phyloP scores from a whole-genome alignment of 2,797 vertebrate species.

The Aldrovandia affinis region DNA sequence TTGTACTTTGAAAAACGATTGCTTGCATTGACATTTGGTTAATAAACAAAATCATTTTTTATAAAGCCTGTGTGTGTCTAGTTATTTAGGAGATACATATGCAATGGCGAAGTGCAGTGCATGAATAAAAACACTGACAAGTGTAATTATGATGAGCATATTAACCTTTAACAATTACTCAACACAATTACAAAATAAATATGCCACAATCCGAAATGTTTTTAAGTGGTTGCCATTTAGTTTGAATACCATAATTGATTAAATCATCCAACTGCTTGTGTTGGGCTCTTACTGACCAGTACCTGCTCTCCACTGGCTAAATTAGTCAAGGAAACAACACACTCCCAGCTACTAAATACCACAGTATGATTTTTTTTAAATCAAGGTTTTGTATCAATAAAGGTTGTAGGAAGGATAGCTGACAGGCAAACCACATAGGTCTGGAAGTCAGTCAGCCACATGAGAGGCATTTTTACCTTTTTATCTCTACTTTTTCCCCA shows the following conservation, averaged over 20 bases:
- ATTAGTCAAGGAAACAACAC: not conserved
- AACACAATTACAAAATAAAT: not conserved
- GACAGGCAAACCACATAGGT: too few relatives aligned
- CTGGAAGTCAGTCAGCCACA: too few relatives aligned
- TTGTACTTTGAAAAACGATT: not conserved
- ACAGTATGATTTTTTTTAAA: not conserved
- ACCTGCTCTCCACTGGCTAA: too few relatives aligned
- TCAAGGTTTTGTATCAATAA: too few relatives aligned
- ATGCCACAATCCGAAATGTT: not conserved
- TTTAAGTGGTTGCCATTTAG: too few relatives aligned
- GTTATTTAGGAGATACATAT: not conserved
- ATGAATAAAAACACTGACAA: not conserved
- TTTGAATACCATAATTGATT: too few relatives aligned
- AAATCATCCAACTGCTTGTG: too few relatives aligned
- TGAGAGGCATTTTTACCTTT: too few relatives aligned
- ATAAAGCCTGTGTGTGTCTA: not conserved
- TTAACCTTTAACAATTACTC: not conserved
- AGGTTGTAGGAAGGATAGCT: too few relatives aligned
- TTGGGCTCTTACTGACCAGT: too few relatives aligned
- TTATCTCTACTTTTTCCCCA: too few relatives aligned
- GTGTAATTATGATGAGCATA: not conserved
- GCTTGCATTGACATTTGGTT: not conserved
- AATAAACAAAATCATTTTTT: not conserved
- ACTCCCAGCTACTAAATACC: not conserved
- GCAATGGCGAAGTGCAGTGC: not conserved